These are phyloP conservation scores for Automeris io DNA, from an alignment of 2,888 invertebrate species.

Conservation along the genomic window DNA sequence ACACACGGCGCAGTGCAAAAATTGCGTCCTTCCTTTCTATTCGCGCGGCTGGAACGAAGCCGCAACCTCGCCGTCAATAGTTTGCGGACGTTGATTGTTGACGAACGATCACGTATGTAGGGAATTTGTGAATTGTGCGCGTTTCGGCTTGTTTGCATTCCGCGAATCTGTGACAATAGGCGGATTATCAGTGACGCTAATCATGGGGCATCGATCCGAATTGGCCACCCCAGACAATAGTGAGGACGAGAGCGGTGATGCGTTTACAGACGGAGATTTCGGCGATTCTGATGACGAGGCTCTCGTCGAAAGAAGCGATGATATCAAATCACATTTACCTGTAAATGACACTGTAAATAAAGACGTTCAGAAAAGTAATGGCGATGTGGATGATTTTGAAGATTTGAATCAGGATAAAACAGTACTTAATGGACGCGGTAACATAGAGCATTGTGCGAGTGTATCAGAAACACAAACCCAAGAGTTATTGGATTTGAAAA, in stretches of 20 bases:
- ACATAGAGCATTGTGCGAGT: slow-evolving; percentile 29
- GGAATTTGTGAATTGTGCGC: neutral
- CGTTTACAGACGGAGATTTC: slow-evolving; percentile 68
- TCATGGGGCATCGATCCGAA: slow-evolving; percentile 53
- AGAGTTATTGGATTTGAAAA: slow-evolving; percentile 32
- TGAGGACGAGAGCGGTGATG: slow-evolving; percentile 63
- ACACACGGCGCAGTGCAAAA: slow-evolving; percentile 38
- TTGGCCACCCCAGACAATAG: slow-evolving; percentile 56
- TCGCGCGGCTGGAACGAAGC: slow-evolving; percentile 29
- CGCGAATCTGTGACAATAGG: slow-evolving; percentile 33
- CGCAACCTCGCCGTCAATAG: slow-evolving; percentile 18
- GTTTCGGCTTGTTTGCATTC: slow-evolving; percentile 34
- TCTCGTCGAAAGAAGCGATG: slow-evolving; percentile 32
- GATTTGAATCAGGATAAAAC: slow-evolving; percentile 15
- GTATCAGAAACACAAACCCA: slow-evolving; percentile 32
- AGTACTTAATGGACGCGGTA: slow-evolving; percentile 36
- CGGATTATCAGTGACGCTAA: slow-evolving; percentile 28
- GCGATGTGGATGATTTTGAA: slow-evolving; percentile 16
- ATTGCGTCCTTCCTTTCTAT: slow-evolving; percentile 52
- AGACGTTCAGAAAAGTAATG: slow-evolving; percentile 33
- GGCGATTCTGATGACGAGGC: slow-evolving; percentile 60
- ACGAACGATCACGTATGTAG: slow-evolving; percentile 1
- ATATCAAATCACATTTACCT: slow-evolving; percentile 32
- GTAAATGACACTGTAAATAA: slow-evolving; percentile 57
- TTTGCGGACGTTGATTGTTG: neutral